Percentiles rank a stretch among this genome's conserved stretches.
phyloP scores from a whole-genome alignment of 2,888 invertebrate species.

The Melipona beecheii region DNA sequence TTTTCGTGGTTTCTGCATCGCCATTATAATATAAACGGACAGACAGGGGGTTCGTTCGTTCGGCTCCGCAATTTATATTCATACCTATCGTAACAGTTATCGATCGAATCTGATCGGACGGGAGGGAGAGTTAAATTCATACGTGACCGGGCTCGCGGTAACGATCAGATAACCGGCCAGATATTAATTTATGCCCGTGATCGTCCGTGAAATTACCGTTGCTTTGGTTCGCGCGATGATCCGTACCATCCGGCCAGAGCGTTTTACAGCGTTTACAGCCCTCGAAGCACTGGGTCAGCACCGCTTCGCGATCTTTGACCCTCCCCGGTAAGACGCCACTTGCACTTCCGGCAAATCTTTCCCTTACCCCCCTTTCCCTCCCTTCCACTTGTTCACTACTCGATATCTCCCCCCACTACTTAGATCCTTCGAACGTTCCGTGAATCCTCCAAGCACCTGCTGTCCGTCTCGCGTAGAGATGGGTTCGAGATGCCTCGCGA shows the following conservation, averaged over 20 bases:
- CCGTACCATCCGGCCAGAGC: slow-evolving; percentile 48
- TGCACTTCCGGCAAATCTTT: slow-evolving; percentile 72
- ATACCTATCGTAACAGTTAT: slow-evolving; percentile 55
- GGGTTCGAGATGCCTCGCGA: not conserved
- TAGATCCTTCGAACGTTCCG: not conserved
- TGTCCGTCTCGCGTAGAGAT: slow-evolving; percentile 23
- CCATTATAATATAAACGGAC: slow-evolving; percentile 48
- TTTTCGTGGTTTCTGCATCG: slow-evolving; percentile 17
- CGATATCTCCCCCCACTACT: not conserved
- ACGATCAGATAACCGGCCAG: slow-evolving; percentile 51
- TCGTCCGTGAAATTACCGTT: slow-evolving; percentile 52
- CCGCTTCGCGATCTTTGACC: slow-evolving; percentile 78
- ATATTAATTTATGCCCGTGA: slow-evolving; percentile 61
- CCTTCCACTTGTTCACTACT: not conserved
- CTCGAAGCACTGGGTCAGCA: slow-evolving; percentile 77
- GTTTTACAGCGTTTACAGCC: slow-evolving; percentile 58
- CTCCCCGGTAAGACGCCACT: slow-evolving; percentile 63
- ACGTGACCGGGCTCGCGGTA: slow-evolving; percentile 48
- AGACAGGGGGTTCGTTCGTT: not conserved
- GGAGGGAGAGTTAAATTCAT: slow-evolving; percentile 46
- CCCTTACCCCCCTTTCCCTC: slow-evolving; percentile 14
- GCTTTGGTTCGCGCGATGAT: slow-evolving; percentile 63
- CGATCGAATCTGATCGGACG: slow-evolving; percentile 49
- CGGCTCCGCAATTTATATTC: slow-evolving; percentile 49
- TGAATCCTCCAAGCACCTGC: slow-evolving; percentile 51